Evolutionary conservation across 1,140 invertebrate species (phyloP).

Genomic region (Eriosoma lanigerum): DNA sequence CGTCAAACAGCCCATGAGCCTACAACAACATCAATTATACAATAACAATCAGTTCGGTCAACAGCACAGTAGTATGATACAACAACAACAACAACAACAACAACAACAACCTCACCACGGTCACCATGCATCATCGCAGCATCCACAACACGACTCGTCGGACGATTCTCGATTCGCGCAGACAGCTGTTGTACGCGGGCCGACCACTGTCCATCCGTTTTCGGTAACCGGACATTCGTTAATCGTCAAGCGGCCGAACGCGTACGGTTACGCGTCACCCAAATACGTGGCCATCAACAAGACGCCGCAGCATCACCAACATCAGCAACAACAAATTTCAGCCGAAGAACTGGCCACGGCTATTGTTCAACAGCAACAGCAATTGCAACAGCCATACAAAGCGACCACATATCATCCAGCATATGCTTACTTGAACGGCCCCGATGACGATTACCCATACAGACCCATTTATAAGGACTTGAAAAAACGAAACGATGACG

Average conservation of each 20-base stretch:
- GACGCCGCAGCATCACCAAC: not conserved
- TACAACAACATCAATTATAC: constrained; percentile 31
- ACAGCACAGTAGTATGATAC: not conserved
- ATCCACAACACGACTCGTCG: not conserved
- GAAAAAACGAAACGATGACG: constrained; percentile 36
- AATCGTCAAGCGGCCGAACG: constrained; percentile 22
- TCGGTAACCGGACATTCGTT: not conserved
- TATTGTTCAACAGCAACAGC: constrained; percentile 1
- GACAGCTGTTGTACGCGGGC: not conserved
- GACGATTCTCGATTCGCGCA: constrained; percentile 17
- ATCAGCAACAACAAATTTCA: constrained; percentile 4
- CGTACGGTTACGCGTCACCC: constrained; percentile 26
- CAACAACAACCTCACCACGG: not conserved
- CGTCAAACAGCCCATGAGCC: constrained; percentile 33
- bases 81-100: not conserved
- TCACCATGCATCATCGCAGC: not conserved
- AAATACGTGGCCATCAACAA: constrained; percentile 27
- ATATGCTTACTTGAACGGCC: constrained; percentile 15
- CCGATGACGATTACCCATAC: constrained; percentile 32
- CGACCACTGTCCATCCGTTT: not conserved
- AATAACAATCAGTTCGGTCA: not conserved
- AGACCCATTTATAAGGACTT: constrained; percentile 36
- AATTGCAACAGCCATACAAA: constrained; percentile 5
- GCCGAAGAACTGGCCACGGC: not conserved
- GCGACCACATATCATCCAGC: constrained; percentile 23